Evolutionary conservation across 2,113 vertebrate species (phyloP).

Genomic region (Hypomesus transpacificus): DNA sequence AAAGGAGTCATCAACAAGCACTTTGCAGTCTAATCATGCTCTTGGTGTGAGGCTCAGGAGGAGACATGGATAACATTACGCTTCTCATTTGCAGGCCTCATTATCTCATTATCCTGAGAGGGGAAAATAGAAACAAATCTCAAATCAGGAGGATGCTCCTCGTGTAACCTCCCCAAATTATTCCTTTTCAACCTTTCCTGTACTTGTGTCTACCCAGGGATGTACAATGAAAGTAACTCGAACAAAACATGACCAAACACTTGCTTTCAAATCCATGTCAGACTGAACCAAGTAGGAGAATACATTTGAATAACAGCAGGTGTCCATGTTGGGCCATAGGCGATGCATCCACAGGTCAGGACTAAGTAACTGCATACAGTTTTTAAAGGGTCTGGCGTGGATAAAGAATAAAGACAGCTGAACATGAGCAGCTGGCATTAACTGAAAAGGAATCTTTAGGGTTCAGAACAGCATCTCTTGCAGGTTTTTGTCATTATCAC

Average conservation of each 20-base stretch:
- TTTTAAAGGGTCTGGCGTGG: neutral
- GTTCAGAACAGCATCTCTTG: conserved; percentile 16
- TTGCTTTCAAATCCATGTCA: too few relatives aligned
- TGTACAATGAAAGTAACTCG: too few relatives aligned
- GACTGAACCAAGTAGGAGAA: too few relatives aligned
- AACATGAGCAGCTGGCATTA: conserved; percentile 23
- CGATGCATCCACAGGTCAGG: too few relatives aligned
- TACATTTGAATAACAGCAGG: too few relatives aligned
- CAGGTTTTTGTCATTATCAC: conserved; percentile 29
- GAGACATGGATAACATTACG: conserved; percentile 45
- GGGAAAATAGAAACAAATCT: conserved; percentile 40
- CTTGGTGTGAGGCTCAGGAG: conserved; percentile 48
- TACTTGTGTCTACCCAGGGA: too few relatives aligned
- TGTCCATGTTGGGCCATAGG: too few relatives aligned
- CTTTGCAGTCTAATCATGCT: conserved; percentile 47
- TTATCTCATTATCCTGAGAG: conserved; percentile 50
- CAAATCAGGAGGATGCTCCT: neutral
- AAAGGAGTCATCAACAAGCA: conserved; percentile 27
- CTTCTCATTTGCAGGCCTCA: conserved; percentile 43
- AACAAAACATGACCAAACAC: too few relatives aligned
- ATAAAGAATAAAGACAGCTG: neutral
- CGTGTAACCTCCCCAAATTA: neutral
- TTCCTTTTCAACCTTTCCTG: neutral
- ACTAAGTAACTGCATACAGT: too few relatives aligned
- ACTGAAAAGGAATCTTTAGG: conserved; percentile 27